These are phyloP conservation scores for Suillia variegata DNA, from an alignment of 2,888 invertebrate species.

Conservation along the genomic window DNA sequence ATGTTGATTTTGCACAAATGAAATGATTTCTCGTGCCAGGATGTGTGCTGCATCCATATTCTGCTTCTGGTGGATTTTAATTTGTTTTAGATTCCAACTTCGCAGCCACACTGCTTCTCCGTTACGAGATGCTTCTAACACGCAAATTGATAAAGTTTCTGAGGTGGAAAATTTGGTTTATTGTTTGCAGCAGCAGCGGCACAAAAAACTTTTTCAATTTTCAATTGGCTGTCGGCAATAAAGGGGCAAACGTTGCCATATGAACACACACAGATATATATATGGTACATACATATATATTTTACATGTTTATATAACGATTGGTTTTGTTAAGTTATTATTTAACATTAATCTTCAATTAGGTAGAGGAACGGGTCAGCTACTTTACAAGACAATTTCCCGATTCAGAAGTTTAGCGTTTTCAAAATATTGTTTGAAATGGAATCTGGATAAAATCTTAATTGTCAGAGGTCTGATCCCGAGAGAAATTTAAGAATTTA, in stretches of 20 bases:
- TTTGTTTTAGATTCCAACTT: constrained; percentile 18
- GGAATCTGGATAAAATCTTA: no score
- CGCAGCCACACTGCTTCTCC: background rate
- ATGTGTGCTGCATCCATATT: background rate
- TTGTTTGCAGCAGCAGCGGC: constrained; percentile 38
- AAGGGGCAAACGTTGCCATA: constrained; percentile 8
- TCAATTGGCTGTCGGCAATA: constrained; percentile 42
- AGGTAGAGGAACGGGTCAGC: no score
- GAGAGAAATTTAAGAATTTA: no score
- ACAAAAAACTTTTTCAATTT: constrained; percentile 56
- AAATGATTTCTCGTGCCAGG: constrained; percentile 17
- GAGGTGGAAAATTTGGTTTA: constrained; percentile 55
- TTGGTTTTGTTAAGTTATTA: no score
- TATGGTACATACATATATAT: no score
- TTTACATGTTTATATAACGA: no score
- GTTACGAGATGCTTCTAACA: background rate
- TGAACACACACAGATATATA: no score
- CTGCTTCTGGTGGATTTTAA: constrained; percentile 16
- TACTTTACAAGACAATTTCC: no score
- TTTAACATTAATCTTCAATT: no score
- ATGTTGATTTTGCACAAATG: constrained; percentile 3
- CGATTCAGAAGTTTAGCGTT: no score
- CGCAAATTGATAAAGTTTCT: constrained; percentile 53
- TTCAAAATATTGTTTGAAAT: no score
- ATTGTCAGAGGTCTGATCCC: no score